Evolutionary conservation across 2,113 vertebrate genomes (phyloP).

Genomic region (Fulica atra): DNA sequence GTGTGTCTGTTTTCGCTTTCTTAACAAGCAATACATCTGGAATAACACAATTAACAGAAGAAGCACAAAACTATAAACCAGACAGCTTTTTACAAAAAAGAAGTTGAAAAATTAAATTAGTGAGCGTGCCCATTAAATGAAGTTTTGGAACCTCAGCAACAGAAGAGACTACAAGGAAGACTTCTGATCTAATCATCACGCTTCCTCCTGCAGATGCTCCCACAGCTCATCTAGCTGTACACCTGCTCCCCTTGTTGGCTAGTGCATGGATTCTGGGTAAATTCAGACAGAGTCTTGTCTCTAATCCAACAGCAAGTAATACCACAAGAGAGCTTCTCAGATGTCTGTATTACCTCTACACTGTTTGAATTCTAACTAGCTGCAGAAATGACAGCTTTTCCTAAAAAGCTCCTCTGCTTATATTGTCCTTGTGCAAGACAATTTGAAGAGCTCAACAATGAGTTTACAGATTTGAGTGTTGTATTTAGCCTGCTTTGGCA

Average conservation of each 20-base stretch:
- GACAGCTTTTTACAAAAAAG: background rate
- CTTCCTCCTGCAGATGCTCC: background rate
- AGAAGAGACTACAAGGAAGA: background rate
- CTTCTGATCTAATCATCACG: background rate
- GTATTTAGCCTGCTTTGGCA: too few species aligned
- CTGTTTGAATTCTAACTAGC: background rate
- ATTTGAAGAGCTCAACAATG: background rate
- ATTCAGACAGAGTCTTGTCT: background rate
- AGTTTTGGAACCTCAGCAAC: background rate
- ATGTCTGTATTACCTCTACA: rapidly evolving
- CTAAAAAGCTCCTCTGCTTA: background rate
- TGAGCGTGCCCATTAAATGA: background rate
- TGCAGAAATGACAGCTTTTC: background rate
- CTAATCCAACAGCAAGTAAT: background rate
- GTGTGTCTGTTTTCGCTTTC: background rate
- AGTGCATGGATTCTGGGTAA: background rate
- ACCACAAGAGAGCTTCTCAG: background rate
- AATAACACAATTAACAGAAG: background rate
- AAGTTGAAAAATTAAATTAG: background rate
- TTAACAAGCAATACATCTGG: background rate
- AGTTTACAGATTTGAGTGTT: background rate
- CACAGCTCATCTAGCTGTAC: background rate
- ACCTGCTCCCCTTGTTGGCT: background rate
- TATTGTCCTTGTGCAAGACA: background rate
- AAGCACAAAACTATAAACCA: background rate